Base-by-base conservation (phyloP, 2,113 vertebrate species). In the Oreamnos americanus region DNA sequence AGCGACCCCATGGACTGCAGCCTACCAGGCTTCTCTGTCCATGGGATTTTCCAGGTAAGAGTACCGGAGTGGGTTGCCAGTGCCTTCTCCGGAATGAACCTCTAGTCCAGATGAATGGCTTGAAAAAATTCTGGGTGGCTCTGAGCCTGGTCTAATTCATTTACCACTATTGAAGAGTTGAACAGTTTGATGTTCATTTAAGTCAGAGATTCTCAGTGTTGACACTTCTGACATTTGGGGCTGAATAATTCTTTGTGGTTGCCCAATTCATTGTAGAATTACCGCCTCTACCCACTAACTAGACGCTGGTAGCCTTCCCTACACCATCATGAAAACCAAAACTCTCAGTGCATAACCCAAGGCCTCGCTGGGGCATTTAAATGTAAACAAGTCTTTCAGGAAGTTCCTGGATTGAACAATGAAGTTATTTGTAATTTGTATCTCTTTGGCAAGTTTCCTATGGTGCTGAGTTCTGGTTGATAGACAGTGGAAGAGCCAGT, bases 361-460 rank as follows among this genome's bases (percentile, higher is more conserved):
- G 39, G 55, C 60, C 45, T 25, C 23, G 0, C 7, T 14, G 9
- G 33, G 26, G 7, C 6, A 45, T 58, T 71, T 39, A 71, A 71
- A 39, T 87, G 39, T 88, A 67, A 97, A 51, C 23, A 43, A 36
- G 30, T 33, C 64, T 91, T 88, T 94, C 64, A 85, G 33, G 51
- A 94, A 89, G 64, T 71, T 97, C 51, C 58, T 92, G 36, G 78
- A 88, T 53, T 85, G n/a, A 74, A 83, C 51, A 92, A 53, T 45
- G 51, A 60, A 62, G 51, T 87, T 60, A 94, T 87, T 93, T 94
- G 87, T 55, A 83, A 49, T 36, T 76, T 91, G 47, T 76, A 45
- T 74, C 23, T 74, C 30, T 55, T 55, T 82, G 60, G 36, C 51
- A 74, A 90, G 36, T 67, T 84, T 67, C 78, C 78, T 76, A 5